These are phyloP conservation scores for Scatophagus argus DNA, from an alignment of 2,113 vertebrate genomes.

Conservation along the genomic window DNA sequence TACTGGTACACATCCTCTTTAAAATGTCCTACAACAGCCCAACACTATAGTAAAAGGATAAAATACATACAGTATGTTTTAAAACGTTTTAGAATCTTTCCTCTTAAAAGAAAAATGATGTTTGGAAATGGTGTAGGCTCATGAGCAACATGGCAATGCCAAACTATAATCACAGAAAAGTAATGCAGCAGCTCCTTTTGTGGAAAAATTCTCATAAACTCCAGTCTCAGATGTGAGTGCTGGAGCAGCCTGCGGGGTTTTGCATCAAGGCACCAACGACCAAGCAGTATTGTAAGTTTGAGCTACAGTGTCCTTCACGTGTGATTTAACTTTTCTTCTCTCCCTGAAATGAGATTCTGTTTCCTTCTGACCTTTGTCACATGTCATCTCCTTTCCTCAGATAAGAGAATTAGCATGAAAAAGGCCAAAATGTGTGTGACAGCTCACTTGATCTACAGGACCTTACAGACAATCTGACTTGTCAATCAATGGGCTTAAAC, in stretches of 20 bases:
- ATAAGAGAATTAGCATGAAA: constrained; percentile 5
- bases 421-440: neutral
- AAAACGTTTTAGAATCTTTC: neutral
- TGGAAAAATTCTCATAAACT: constrained; percentile 10
- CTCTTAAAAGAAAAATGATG: neutral
- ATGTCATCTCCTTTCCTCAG: neutral
- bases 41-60: neutral
- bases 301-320: neutral
- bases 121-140: neutral
- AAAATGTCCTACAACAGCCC: neutral
- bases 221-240: constrained; percentile 3
- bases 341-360: neutral
- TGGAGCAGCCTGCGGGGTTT: neutral
- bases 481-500: neutral
- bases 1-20: neutral
- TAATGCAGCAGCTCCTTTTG: constrained; percentile 27
- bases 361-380: constrained; percentile 25
- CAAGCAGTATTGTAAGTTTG: neutral
- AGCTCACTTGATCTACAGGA: neutral
- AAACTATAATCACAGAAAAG: constrained; percentile 20
- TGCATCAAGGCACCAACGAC: neutral
- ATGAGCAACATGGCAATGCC: neutral
- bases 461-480: neutral
- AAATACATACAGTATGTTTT: neutral
- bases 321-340: neutral